A percentile compares a stretch with the other conserved stretches of the same genome.
These are phyloP conservation scores for Phytoseiulus persimilis DNA, from an alignment of 2,888 invertebrate genomes.

Conservation along the genomic window DNA sequence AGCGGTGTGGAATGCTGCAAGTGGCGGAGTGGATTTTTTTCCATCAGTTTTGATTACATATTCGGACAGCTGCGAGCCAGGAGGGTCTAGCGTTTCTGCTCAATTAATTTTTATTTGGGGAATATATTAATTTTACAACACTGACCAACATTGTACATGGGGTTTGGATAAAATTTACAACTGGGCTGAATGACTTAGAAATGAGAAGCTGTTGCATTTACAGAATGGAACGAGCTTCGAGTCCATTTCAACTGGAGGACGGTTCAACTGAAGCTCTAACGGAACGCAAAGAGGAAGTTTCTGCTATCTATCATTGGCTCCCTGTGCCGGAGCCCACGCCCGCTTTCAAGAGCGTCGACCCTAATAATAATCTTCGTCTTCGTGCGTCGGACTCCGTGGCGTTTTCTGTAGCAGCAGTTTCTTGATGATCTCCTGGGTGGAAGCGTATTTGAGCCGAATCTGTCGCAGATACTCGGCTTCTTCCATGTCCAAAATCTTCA, in stretches of 20 bases:
- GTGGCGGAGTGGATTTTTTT: too few species aligned
- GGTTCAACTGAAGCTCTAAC: too few species aligned
- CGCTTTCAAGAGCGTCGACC: too few species aligned
- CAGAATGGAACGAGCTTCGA: background rate
- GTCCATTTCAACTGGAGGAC: too few species aligned
- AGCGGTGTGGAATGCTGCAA: too few species aligned
- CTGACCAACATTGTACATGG: background rate
- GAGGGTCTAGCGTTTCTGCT: background rate
- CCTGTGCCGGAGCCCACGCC: too few species aligned
- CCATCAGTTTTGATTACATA: too few species aligned
- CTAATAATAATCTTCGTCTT: slow-evolving; percentile 24
- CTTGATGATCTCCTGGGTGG: slow-evolving; percentile 46
- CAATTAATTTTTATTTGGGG: background rate
- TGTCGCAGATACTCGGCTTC: slow-evolving; percentile 54
- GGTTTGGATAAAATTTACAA: background rate
- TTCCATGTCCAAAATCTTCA: slow-evolving; percentile 55
- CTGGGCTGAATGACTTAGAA: background rate
- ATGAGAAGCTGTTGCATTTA: background rate
- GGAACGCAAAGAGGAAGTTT: too few species aligned
- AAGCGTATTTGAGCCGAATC: slow-evolving; percentile 53
- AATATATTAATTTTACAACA: background rate
- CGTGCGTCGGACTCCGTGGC: slow-evolving; percentile 40
- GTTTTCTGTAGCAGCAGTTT: slow-evolving; percentile 44
- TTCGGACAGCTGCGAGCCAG: background rate
- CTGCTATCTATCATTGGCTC: too few species aligned